Evolutionary conservation across 2,797 vertebrate species (phyloP).

Genomic region (Dallia pectoralis): DNA sequence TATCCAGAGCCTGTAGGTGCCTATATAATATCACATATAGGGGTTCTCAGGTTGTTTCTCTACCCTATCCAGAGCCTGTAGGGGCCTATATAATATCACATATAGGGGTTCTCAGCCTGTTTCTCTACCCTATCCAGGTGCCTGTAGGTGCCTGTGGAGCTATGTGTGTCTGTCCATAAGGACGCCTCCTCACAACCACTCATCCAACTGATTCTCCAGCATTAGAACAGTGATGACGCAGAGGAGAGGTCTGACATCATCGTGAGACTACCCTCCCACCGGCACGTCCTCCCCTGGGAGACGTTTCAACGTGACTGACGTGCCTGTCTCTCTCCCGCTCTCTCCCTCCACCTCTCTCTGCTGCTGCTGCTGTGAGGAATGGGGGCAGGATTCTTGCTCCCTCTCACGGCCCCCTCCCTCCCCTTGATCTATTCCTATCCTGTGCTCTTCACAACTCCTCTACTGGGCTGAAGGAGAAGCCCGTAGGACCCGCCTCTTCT

Average conservation of each 20-base stretch:
- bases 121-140: neutral
- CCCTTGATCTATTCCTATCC: slow-evolving; percentile 2
- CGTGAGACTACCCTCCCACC: slow-evolving; percentile 22
- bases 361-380: slow-evolving; percentile 17
- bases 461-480: slow-evolving; percentile 29
- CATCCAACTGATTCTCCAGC: slow-evolving; percentile 16
- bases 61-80: too few relatives aligned
- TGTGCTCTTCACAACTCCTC: neutral
- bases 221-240: slow-evolving; percentile 29
- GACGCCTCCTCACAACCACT: slow-evolving; percentile 10
- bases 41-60: too few relatives aligned
- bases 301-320: slow-evolving; percentile 51
- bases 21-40: too few relatives aligned
- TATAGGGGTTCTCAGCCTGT: neutral
- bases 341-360: neutral
- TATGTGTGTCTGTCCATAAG: neutral
- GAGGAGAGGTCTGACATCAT: slow-evolving; percentile 52
- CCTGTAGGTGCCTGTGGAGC: neutral
- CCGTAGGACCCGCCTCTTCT: slow-evolving; percentile 16
- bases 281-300: slow-evolving; percentile 54
- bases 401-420: neutral
- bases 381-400: slow-evolving; percentile 29
- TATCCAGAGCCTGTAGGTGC: too few relatives aligned
- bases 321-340: slow-evolving; percentile 16
- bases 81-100: neutral